These are phyloP conservation scores for Serripes groenlandicus DNA, from an alignment of 2,888 invertebrate species.

Conservation along the genomic window DNA sequence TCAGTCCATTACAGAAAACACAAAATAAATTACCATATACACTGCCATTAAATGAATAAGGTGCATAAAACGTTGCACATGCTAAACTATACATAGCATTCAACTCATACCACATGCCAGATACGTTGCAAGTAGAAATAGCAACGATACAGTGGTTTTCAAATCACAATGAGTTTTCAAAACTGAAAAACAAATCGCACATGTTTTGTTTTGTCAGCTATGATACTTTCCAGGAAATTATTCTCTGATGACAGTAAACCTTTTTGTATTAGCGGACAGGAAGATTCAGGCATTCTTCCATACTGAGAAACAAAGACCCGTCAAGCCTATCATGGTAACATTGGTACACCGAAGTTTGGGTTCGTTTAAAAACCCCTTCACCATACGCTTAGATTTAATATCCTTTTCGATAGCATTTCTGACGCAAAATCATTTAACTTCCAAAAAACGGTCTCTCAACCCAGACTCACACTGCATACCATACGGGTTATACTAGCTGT, in stretches of 20 bases:
- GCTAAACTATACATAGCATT: neutral
- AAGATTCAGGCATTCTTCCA: neutral
- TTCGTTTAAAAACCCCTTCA: too few species aligned
- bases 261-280: neutral
- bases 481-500: too few species aligned
- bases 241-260: neutral
- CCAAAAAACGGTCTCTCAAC: too few species aligned
- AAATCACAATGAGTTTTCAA: neutral
- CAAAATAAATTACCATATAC: neutral
- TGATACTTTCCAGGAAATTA: neutral
- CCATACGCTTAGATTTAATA: too few species aligned
- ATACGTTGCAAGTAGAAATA: neutral
- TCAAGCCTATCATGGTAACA: too few species aligned
- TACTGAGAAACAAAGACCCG: neutral
- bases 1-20: neutral
- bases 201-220: neutral
- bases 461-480: too few species aligned
- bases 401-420: too few species aligned
- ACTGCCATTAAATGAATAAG: neutral
- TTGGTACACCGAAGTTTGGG: neutral
- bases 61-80: neutral
- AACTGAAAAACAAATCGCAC: neutral
- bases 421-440: too few species aligned
- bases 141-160: neutral
- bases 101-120: neutral